These are phyloP conservation scores for Drosophila paramelanica DNA, from an alignment of 2,888 invertebrate species.

Conservation along the genomic window DNA sequence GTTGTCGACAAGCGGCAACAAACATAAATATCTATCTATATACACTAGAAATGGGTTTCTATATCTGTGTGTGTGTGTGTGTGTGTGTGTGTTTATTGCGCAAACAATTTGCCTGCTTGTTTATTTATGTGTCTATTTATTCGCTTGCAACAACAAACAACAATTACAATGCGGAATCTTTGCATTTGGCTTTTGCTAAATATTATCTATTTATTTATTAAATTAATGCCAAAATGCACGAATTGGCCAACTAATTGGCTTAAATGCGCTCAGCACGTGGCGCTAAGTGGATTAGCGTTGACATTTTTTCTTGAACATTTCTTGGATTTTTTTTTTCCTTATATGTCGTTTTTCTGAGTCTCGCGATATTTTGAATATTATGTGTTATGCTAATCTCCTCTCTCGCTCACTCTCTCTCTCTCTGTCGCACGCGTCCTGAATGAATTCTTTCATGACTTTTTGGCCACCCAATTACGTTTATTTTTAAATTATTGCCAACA, in stretches of 20 bases:
- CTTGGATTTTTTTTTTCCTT: not conserved
- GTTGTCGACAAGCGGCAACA: conserved; percentile 39
- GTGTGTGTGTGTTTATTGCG: conserved; percentile 53
- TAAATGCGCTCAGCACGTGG: conserved; percentile 49
- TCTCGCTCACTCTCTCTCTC: not conserved
- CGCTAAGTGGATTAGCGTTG: conserved; percentile 47
- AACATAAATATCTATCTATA: conserved; percentile 21
- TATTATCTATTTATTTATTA: conserved; percentile 41
- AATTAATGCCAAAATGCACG: conserved; percentile 39
- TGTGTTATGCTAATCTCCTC: conserved; percentile 23
- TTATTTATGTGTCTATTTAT: conserved; percentile 62
- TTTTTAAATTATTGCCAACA: conserved; percentile 64
- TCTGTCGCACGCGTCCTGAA: not conserved
- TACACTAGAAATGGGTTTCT: not conserved
- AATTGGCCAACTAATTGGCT: conserved; percentile 49
- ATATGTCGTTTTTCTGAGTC: not conserved
- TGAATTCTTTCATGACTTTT: conserved; percentile 7
- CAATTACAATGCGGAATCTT: conserved; percentile 5
- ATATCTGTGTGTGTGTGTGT: conserved; percentile 23
- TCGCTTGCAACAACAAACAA: conserved; percentile 37
- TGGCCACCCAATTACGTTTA: conserved; percentile 28
- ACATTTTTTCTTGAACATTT: conserved; percentile 12
- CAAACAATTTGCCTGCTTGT: conserved; percentile 71
- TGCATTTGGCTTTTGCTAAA: conserved; percentile 18
- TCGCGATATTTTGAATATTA: conserved; percentile 36